Evolutionary conservation across 2,797 vertebrate genomes (phyloP), one percentile per base, ranked within the genome.

Genomic region (Chelon labrosus): DNA sequence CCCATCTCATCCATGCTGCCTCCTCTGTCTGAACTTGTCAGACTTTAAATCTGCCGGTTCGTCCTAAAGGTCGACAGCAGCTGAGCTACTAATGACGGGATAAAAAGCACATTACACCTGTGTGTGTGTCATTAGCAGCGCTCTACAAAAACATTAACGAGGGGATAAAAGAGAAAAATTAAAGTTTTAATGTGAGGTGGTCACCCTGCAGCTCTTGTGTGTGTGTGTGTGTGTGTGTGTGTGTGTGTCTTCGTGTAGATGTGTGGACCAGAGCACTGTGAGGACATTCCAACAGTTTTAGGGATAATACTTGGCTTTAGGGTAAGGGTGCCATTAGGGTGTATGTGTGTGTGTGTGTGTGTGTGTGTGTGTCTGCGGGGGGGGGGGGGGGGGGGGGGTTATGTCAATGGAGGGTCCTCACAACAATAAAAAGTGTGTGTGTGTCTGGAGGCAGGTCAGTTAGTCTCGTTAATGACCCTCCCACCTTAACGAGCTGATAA

Each of bases 381-480:
- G 38, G n/a, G n/a, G n/a, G n/a, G n/a, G n/a, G n/a, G n/a, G n/a
- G n/a, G n/a, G n/a, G n/a, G n/a, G n/a, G n/a, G n/a, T n/a, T n/a
- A n/a, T n/a, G n/a, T n/a, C n/a, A n/a, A n/a, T n/a, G n/a, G n/a
- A n/a, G n/a, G n/a, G n/a, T n/a, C n/a, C n/a, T n/a, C n/a, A n/a
- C n/a, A n/a, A n/a, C n/a, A n/a, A n/a, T n/a, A n/a, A n/a, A n/a
- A n/a, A n/a, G n/a, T n/a, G 69, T 67, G 63, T 25, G 65, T 44
- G 62, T 85, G 81, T 83, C 86, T 47, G 67, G 86, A 75, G 88
- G 88, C 83, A 73, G 85, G 90, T 85, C 87, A 88, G 87, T 89
- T 84, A 87, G 74, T 77, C 81, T 82, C 83, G 35, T 87, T 89
- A 89, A 89, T 71, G 83, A 85, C 84, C 53, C 87, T 87, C 84